phyloP scores from a whole-genome alignment of 2,888 invertebrate genomes.

The Drosophila macrospina region DNA sequence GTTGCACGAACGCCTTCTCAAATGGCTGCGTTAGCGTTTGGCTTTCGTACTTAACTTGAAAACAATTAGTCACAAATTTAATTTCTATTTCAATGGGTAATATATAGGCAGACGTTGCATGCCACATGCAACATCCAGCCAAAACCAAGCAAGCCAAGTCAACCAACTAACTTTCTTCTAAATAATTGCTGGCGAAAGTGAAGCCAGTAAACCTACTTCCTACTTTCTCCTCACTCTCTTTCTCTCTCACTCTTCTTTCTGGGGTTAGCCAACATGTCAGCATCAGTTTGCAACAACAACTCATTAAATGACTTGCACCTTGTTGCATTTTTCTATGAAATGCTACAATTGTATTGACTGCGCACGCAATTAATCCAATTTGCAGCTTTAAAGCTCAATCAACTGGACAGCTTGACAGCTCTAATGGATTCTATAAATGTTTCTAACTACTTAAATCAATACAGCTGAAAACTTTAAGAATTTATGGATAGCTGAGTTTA shows the following conservation, averaged over 20 bases:
- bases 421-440: too few relatives aligned
- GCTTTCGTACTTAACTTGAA: constrained; percentile 56
- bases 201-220: constrained; percentile 16
- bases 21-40: constrained; percentile 43
- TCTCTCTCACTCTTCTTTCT: constrained; percentile 1
- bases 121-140: constrained; percentile 57
- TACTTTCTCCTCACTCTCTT: neutral
- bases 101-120: constrained; percentile 55
- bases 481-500: too few relatives aligned
- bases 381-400: constrained; percentile 5
- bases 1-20: constrained; percentile 59
- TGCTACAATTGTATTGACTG: neutral
- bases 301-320: constrained; percentile 6
- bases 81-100: constrained; percentile 60
- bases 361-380: constrained; percentile 6
- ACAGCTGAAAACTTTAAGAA: neutral
- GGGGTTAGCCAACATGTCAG: constrained; percentile 68
- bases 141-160: neutral
- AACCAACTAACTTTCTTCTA: constrained; percentile 46
- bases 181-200: constrained; percentile 71
- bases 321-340: neutral
- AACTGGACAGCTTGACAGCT: neutral
- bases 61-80: constrained; percentile 76
- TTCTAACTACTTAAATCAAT: neutral
- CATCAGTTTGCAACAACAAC: constrained; percentile 58